Evolutionary conservation across 2,113 vertebrate species (phyloP).

Genomic region (Thermophis baileyi): DNA sequence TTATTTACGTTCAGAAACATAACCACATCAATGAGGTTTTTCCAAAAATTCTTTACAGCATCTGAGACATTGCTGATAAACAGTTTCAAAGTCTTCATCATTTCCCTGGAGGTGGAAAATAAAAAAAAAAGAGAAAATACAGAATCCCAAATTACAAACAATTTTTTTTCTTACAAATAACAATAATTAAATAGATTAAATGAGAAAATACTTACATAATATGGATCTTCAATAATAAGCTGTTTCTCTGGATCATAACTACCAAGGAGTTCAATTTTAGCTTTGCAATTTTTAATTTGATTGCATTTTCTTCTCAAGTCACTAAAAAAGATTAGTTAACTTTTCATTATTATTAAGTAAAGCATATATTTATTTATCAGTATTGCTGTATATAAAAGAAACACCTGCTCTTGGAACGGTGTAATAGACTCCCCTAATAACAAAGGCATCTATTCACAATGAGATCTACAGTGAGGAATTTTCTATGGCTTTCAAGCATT

Average conservation of each 20-base stretch:
- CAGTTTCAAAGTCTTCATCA: conserved; percentile 83
- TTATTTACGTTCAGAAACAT: conserved; percentile 29
- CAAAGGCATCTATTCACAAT: neutral
- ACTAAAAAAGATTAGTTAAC: conserved; percentile 69
- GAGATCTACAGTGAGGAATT: neutral
- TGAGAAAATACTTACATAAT: conserved; percentile 79
- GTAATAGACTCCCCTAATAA: neutral
- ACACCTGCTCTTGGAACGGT: neutral
- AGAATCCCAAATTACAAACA: neutral
- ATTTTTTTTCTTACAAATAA: neutral
- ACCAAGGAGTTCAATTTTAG: conserved; percentile 85
- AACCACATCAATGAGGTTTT: conserved; percentile 50
- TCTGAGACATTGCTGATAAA: conserved; percentile 82
- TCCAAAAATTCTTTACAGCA: conserved; percentile 85
- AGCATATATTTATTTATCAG: neutral
- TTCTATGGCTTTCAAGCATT: neutral
- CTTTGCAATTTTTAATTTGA: conserved; percentile 74
- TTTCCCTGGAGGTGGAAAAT: conserved; percentile 76
- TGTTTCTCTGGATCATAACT: conserved; percentile 84
- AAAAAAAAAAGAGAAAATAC: neutral
- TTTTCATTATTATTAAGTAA: neutral
- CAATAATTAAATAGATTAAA: conserved; percentile 9
- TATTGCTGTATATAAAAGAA: rapidly evolving
- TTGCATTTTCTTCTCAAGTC: conserved; percentile 84
- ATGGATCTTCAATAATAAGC: conserved; percentile 84